Evolutionary conservation across 2,888 invertebrate genomes (phyloP), one percentile per base, ranked within the genome.

Genomic region (Arge pagana): DNA sequence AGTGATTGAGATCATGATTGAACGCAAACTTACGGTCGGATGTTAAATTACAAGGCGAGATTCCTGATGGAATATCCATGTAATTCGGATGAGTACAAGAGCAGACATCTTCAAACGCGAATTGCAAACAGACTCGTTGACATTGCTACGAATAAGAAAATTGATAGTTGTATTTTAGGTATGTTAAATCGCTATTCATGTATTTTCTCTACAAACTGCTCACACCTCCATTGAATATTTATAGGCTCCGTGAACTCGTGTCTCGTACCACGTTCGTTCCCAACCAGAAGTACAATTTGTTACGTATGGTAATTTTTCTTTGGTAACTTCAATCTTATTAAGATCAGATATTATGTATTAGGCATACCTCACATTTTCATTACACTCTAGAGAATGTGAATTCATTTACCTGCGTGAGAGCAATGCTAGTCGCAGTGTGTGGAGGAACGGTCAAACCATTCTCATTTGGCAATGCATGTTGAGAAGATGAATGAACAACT

Each of bases 21-120:
- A 36, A 8, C 36, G 8, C 16, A 6, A 18, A 43, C 56, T 49
- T 45, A 59, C 59, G 53, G 15, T 49, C 48, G 2, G 59, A 57
- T 11, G 57, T 59, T 24, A 59, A 49, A 28, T 55, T 57, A 28
- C 59, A 59, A 7, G 59, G 59, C 11, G 31, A 28, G 3, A 33
- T 42, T 15, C 36, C 57, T 26, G 53, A 51, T 2, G 42, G 30
- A 16, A 59, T 19, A 50, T 59, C 59, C 53, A 57, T 59, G 37
- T 57, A 59, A 19, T 24, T 53, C 4, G 59, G 59, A 48, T 59
- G 59, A 4, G 55, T 53, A 52, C 59, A 59, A 18, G 49, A 52
- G 40, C 59, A 59, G n/a, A 24, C 40, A 40, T 55, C 55, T 37
- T 59, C 59, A 37, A 59, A 59, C 5, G 59, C 53, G 4, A 57